Conservation (phyloP, 2,797 vertebrate species). For the Centroberyx gerrardi region DNA sequence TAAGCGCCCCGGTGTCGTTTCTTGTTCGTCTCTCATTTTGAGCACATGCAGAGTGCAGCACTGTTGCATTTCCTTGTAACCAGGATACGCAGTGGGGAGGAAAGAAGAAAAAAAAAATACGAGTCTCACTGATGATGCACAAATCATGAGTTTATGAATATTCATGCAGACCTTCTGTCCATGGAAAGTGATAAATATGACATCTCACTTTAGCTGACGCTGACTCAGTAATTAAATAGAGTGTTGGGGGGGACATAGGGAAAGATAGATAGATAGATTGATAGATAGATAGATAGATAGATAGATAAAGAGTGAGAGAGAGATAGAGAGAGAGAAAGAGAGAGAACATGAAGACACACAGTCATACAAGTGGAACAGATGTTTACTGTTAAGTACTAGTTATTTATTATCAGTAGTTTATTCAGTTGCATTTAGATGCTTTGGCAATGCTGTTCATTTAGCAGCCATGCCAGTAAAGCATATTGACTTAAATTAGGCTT, state of each 20-base stretch:
- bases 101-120: background rate
- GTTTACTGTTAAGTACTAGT: conserved; percentile 21
- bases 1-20: conserved; percentile 22
- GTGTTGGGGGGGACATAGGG: conserved; percentile 18
- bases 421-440: conserved; percentile 5
- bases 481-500: background rate
- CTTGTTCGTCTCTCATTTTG: conserved; percentile 21
- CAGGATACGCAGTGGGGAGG: conserved; percentile 41
- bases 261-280: background rate
- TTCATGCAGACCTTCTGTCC: conserved; percentile 72
- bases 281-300: background rate
- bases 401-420: conserved; percentile 2
- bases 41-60: conserved; percentile 26
- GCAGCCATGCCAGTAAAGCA: background rate
- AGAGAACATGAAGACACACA: background rate
- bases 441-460: background rate
- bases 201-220: conserved; percentile 57
- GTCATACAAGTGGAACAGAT: conserved; percentile 25
- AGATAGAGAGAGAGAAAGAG: conserved; percentile 17
- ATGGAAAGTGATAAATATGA: conserved; percentile 56
- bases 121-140: conserved; percentile 61
- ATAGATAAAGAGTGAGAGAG: background rate
- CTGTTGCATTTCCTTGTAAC: conserved; percentile 46
- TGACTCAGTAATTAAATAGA: conserved; percentile 55
- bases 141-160: conserved; percentile 69